These are phyloP conservation scores for Rapana venosa DNA, from an alignment of 2,888 invertebrate genomes.

Conservation along the genomic window DNA sequence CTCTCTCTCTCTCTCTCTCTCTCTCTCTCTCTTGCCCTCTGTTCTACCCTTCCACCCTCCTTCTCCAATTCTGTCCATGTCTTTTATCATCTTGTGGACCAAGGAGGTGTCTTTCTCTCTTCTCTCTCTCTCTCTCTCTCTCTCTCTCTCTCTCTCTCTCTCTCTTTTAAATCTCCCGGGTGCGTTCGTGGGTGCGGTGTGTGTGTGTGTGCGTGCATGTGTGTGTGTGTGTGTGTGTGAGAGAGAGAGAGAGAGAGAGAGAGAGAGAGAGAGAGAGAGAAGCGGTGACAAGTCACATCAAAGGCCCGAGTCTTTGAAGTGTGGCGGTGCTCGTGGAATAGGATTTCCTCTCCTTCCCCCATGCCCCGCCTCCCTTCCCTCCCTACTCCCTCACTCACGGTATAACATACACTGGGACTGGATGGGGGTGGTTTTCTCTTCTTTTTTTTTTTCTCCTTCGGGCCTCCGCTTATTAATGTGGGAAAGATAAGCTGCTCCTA, in stretches of 20 bases:
- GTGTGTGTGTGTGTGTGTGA: not conserved
- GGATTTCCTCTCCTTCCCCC: constrained; percentile 2
- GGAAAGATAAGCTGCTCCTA: constrained; percentile 35
- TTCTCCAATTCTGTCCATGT: not conserved
- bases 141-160: not conserved
- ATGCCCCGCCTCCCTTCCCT: no score
- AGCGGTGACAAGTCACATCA: not conserved
- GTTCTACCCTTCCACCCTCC: not conserved
- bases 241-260: not conserved
- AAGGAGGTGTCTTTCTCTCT: not conserved
- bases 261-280: not conserved
- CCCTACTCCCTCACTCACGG: no score
- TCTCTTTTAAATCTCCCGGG: not conserved
- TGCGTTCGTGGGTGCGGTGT: not conserved
- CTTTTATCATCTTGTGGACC: not conserved
- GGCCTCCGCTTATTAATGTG: constrained; percentile 34
- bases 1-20: not conserved
- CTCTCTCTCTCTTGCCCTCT: constrained; percentile 2
- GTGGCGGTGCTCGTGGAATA: constrained; percentile 10
- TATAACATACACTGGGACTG: no score
- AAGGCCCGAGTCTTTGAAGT: constrained; percentile 27
- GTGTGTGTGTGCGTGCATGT: not conserved
- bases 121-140: not conserved
- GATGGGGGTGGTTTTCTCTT: no score
- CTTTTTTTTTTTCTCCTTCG: no score